These are phyloP conservation scores for Falco peregrinus DNA, from an alignment of 2,797 vertebrate species.

Conservation along the genomic window DNA sequence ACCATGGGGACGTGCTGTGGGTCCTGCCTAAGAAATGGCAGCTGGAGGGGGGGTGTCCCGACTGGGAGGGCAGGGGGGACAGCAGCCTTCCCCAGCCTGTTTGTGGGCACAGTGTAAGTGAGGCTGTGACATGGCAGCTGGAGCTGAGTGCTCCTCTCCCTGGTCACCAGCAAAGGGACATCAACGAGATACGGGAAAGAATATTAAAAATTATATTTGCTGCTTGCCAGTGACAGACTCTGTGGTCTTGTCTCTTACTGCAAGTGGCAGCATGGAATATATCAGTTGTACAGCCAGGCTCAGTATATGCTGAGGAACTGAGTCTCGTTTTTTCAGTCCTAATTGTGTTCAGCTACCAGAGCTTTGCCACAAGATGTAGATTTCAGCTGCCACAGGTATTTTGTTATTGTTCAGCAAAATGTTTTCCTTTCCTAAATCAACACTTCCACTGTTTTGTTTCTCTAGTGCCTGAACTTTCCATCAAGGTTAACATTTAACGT, in stretches of 20 bases:
- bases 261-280: fast-evolving
- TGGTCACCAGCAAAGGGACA: background rate
- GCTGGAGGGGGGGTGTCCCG: too few relatives aligned
- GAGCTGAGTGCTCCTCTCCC: background rate
- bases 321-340: background rate
- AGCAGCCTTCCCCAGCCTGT: background rate
- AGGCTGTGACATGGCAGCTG: fast-evolving
- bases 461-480: fast-evolving
- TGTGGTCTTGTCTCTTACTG: background rate
- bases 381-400: background rate
- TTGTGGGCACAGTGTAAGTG: fast-evolving
- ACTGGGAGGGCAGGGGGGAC: background rate
- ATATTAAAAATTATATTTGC: background rate
- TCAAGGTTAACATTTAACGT: background rate
- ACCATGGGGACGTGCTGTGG: fast-evolving
- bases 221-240: background rate
- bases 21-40: background rate
- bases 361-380: background rate
- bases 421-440: background rate
- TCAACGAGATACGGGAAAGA: background rate
- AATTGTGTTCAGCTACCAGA: background rate
- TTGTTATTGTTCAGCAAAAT: background rate
- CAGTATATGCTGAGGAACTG: background rate
- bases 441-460: background rate
- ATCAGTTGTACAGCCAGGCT: background rate